Base-by-base conservation (phyloP, 2,113 vertebrate species). In the Romanogobio albipinnatus region DNA sequence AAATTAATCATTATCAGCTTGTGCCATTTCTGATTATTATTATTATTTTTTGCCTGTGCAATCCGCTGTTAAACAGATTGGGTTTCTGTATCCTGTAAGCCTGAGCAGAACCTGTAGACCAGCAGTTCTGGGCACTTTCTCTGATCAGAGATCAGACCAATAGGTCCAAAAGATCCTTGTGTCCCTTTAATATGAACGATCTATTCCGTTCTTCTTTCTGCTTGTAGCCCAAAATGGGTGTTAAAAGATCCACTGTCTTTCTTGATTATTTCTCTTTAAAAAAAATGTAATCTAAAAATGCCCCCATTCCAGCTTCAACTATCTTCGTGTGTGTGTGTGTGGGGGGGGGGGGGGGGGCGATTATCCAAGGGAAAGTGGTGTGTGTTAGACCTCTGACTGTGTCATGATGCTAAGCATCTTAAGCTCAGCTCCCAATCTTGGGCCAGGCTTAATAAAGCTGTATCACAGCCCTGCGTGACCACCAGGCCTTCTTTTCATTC, bases 1-100 rank as follows among this genome's bases (percentile, higher is more conserved):
- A 76, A 80, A 74, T 86, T 24, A 45, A 88, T 83, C 87, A 59
- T 90, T 81, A 81, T 93, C 75, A 81, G 86, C 87, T 85, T 89
- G 87, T 92, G 87, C 87, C 85, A 87, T 82, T 89, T 90, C 29
- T 29, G 36, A 17, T 76, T 9, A 10, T 39, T 49, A 17, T 9
- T 10, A 3, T 9, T 15, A n/a, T 26, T 29, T 90, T 90, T 88
- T 11, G 59, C 83, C 74, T 85, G 83, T 90, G 87, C 91, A 86
- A 71, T 80, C 85, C 68, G 82, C 68, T 81, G 78, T 87, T 84
- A 81, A 79, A 81, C 76, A 89, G 74, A 79, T 70, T 29, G 61
- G 70, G 62, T 39, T 51, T 86, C 53, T 80, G 22, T 29, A 39
- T 53, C 10, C 5, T 51, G 29, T 68, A 47, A 49, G 61, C 73